Base-by-base conservation (phyloP, 1,140 invertebrate genomes). In the Cataglyphis hispanica region DNA sequence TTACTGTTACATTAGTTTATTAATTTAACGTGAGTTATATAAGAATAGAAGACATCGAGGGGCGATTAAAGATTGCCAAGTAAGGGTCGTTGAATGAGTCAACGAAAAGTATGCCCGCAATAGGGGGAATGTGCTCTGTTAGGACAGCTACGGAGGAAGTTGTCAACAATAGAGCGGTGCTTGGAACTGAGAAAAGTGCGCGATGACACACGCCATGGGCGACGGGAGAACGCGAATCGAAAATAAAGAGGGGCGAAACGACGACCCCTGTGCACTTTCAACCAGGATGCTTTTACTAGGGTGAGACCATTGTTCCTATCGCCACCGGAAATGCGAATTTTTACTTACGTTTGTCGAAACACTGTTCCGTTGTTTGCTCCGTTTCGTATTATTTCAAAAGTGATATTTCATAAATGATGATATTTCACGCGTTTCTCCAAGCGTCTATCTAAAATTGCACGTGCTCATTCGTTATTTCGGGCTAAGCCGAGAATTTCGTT, bases 161-260 rank as follows among this genome's bases (percentile, higher is more conserved):
- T 86, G 69, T 63, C 87, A 74, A 88, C 88, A 83, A 83, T 88
- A 58, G 85, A 58, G 85, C 46, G 34, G 50, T 37, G 40, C 25
- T 72, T 84, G 69, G 19, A 34, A 40, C 2, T 43, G 64, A 75
- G 50, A 40, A 77, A 58, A 60, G 70, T 75, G 60, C 40, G 22
- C 43, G 50, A 74, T 81, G 69, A 88, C 58, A 60, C 84, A 34
- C 70, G 60, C 80, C 56, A 76, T 37, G 34, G 69, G 61, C 11
- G 31, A 46, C 16, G 19, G 22, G 16, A 37, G 60, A 72, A 7
- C 13, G 67, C 60, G 70, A 88, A 50, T 61, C 66, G 78, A 89
- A 90, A 90, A 89, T 87, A 70, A 53, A 81, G 72, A 86, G 46
- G 63, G 67, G 46, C 16, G 83, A 86, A 86, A 88, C 69, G 74